Evolutionary conservation across 2,113 vertebrate species (phyloP), one percentile per base, ranked within the genome.

Genomic region (Aptenodytes patagonicus): DNA sequence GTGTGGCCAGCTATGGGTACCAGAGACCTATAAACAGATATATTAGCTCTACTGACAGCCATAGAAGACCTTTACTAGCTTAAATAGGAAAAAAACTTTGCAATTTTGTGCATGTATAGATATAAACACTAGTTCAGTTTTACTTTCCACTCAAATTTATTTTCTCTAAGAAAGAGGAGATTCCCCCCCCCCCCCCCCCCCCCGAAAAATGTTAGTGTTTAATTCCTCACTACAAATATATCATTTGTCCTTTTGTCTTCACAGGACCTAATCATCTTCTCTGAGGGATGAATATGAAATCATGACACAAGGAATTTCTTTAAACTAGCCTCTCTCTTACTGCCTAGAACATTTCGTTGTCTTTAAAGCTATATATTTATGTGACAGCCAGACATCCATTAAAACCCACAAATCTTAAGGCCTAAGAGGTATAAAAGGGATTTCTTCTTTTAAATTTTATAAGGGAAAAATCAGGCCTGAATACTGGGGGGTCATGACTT

Each of bases 281-380:
- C 88, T 57, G 36, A 92, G 77, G 76, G 51, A 81, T 78, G 76
- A 89, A 92, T 70, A 65, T 0, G 1, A 94, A 95, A 78, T 82
- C 84, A 87, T 18, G 70, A 94, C 83, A 90, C 65, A 88, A 94
- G 64, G 49, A 68, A 82, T 88, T 71, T 81, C 76, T 93, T 95
- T 68, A 87, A 88, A 91, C 65, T 28, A 75, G 80, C 89, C 31
- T 92, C 82, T 64, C 65, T 79, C 75, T 90, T 72, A 79, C 38
- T 87, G 80, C 76, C 79, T 92, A 81, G 58, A 88, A 94, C 44
- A 73, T 78, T 88, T 90, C 0, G 0, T 60, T 82, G 76, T 66
- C 87, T 96, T 96, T 87, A 94, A 95, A 95, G 49, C 61, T 62
- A 75, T 70, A 17, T 44, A 85, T 95, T 96, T 66, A 83, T 31